Base-by-base conservation (phyloP, 2,113 vertebrate genomes). In the Blennius ocellaris region DNA sequence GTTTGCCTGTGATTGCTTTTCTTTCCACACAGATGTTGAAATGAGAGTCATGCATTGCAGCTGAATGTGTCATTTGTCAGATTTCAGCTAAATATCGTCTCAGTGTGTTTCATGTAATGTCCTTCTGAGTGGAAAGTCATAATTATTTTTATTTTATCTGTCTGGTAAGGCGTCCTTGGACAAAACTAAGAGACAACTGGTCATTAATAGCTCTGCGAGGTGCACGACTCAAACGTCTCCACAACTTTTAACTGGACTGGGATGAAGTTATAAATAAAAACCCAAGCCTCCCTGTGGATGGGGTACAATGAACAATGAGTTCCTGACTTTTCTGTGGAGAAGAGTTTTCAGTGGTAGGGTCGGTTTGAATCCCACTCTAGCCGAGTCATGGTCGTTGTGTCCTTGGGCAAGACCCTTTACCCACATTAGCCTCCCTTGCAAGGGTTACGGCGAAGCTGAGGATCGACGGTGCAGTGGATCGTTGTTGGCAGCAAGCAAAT, bases 1-100 rank as follows among this genome's bases (percentile, higher is more conserved):
- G 44, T 82, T 67, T 61, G 59, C 47, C 65, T 74, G 52, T 67
- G 69, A 75, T 71, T 7, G 73, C 59, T 14, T 72, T 52, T 78
- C 45, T 30, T 6, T 76, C 67, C 16, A 8, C 76, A 57, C 45
- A 57, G 39, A 60, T 62, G 65, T 58, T 16, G 76, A 54, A 61
- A 40, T 60, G 40, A 56, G 69, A 70, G 50, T 47, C 43, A 8
- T 69, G 15, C 41, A 49, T 74, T 77, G 65, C 51, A 56, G 52
- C 38, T 50, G 36, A 61, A 56, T 66, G 40, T 61, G 30, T 71
- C 63, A 76, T 30, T 57, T 66, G 50, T 66, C 44, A 58, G 47
- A 53, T 63, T 65, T 69, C 63, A 58, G 14, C 7, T 63, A 52
- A 71, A 54, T 66, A 30, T 30, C 21, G 50, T 69, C 41, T 70